Percentiles rank a stretch among this genome's conserved stretches.
Evolutionary conservation across 2,797 vertebrate genomes (phyloP).

Genomic region (Sebastes taczanowskii): DNA sequence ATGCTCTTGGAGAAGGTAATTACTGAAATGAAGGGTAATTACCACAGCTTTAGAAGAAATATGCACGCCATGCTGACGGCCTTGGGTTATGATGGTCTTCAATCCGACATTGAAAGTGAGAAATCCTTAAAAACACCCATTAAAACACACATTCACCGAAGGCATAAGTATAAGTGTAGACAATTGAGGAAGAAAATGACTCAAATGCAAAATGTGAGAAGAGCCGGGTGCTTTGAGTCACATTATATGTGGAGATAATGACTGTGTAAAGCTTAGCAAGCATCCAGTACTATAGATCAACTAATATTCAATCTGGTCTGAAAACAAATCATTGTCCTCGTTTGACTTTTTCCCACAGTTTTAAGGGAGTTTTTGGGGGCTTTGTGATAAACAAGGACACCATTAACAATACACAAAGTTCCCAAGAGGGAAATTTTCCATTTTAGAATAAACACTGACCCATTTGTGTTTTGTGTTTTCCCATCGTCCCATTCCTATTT

Average conservation of each 20-base stretch:
- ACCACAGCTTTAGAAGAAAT: neutral
- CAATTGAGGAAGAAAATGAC: slow-evolving; percentile 12
- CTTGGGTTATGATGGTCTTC: neutral
- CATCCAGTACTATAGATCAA: neutral
- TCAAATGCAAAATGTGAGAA: slow-evolving; percentile 1
- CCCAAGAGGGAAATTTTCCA: neutral
- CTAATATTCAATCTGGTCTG: neutral
- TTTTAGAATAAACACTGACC: neutral
- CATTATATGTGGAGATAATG: neutral
- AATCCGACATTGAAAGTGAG: neutral
- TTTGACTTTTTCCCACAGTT: neutral
- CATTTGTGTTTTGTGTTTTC: neutral
- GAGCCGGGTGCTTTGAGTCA: neutral
- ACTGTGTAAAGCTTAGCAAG: neutral
- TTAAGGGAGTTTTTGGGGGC: neutral
- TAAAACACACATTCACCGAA: neutral
- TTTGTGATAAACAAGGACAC: neutral
- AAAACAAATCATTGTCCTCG: neutral
- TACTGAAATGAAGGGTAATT: slow-evolving; percentile 8
- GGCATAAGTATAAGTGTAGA: neutral
- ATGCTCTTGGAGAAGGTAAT: slow-evolving; percentile 9
- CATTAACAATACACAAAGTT: neutral
- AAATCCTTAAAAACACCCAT: neutral
- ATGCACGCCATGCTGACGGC: neutral
- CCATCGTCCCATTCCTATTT: neutral